These are phyloP conservation scores for Theristicus caerulescens DNA, from an alignment of 2,113 vertebrate species.

Conservation along the genomic window DNA sequence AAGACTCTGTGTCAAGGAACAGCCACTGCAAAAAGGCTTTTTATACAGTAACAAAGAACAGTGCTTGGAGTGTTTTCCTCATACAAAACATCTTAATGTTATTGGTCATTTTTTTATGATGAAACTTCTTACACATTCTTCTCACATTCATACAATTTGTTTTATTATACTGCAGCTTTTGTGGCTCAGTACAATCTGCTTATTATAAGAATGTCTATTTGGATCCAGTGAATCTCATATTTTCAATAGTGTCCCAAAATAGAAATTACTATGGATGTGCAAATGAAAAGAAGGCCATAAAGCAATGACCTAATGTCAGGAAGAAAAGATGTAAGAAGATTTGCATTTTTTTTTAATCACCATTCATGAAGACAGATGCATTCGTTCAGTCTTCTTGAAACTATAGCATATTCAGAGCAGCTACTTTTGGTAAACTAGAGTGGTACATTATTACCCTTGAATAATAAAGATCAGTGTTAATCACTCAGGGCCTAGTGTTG, in stretches of 20 bases:
- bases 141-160: constrained; percentile 64
- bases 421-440: constrained; percentile 73
- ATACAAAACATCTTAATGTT: constrained; percentile 67
- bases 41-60: constrained; percentile 64
- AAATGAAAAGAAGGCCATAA: constrained; percentile 76
- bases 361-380: constrained; percentile 73
- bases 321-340: constrained; percentile 75
- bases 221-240: constrained; percentile 66
- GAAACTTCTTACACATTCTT: constrained; percentile 65
- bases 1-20: constrained; percentile 64
- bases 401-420: constrained; percentile 68
- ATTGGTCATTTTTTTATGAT: constrained; percentile 69
- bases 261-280: constrained; percentile 73
- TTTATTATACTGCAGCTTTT: constrained; percentile 71
- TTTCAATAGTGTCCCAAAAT: constrained; percentile 73
- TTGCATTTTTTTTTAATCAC: constrained; percentile 73
- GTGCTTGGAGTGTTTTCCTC: constrained; percentile 54
- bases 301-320: constrained; percentile 74
- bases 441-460: constrained; percentile 64
- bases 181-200: constrained; percentile 56
- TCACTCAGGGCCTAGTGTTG: constrained; percentile 1
- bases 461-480: constrained; percentile 67
- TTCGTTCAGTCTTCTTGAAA: constrained; percentile 60
- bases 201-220: constrained; percentile 68
- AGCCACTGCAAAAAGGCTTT: constrained; percentile 62